Conservation (phyloP, 2,888 invertebrate genomes). For the Perizoma flavofasciatum region DNA sequence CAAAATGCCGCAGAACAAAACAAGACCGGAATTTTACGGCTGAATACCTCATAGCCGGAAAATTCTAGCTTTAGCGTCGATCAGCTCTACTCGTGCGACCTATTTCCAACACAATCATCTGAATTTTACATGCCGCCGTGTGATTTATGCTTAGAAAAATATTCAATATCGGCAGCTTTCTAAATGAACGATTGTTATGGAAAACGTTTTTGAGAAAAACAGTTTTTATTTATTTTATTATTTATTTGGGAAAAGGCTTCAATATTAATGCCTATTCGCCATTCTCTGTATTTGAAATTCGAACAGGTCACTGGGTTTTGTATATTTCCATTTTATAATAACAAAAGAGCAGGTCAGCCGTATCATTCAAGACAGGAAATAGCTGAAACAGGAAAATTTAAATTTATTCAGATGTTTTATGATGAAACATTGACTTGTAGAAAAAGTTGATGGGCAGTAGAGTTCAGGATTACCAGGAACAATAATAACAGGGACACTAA, state of each 20-base stretch:
- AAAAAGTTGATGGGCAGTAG: no score
- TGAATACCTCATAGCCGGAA: background rate
- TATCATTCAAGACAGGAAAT: no score
- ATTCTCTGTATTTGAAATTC: slow-evolving; percentile 9
- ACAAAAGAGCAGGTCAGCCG: background rate
- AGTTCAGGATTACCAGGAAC: no score
- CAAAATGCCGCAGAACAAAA: no score
- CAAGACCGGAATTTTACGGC: no score
- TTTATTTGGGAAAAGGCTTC: slow-evolving; percentile 5
- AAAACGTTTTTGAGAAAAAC: slow-evolving; percentile 16
- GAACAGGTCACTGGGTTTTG: slow-evolving; percentile 3
- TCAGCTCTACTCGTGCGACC: slow-evolving; percentile 24
- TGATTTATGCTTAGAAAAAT: slow-evolving; percentile 38
- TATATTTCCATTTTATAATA: background rate
- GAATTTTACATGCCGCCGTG: slow-evolving; percentile 27
- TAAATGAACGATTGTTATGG: slow-evolving; percentile 32
- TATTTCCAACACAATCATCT: slow-evolving; percentile 37
- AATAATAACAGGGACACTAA: no score
- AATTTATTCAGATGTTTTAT: no score
- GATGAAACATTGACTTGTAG: no score
- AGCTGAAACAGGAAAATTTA: no score
- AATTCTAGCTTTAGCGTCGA: slow-evolving; percentile 1
- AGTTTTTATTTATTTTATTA: slow-evolving; percentile 7
- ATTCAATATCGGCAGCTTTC: slow-evolving; percentile 31
- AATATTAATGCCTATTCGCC: slow-evolving; percentile 9